Evolutionary conservation across 30 jellyfish, hydroid and myxozoan genomes (phyloP).

Genomic region (Hydractinia symbiolongicarpus): DNA sequence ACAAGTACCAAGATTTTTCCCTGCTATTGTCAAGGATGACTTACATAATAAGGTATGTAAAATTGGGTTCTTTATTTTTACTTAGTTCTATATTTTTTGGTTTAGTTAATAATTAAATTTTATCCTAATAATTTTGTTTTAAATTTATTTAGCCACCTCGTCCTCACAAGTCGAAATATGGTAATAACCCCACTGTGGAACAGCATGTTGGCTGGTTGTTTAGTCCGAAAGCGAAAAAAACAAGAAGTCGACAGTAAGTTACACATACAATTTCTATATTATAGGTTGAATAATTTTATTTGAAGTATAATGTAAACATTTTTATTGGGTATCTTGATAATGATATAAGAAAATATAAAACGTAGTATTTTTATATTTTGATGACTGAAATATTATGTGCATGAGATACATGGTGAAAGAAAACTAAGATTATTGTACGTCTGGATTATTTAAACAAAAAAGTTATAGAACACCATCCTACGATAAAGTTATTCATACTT

Average conservation of each 20-base stretch:
- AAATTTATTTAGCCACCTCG: slow-evolving; percentile 68
- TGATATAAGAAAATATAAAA: not conserved
- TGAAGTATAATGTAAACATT: not conserved
- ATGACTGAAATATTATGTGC: not conserved
- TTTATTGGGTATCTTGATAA: not conserved
- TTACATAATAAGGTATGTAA: slow-evolving; percentile 51
- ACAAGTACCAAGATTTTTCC: slow-evolving; percentile 59
- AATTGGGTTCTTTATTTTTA: too few species aligned
- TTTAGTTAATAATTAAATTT: not conserved
- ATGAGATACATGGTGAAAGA: too few species aligned
- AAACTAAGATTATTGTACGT: too few species aligned
- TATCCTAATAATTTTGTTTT: not conserved
- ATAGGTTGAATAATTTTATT: not conserved
- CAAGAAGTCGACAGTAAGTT: slow-evolving; percentile 33
- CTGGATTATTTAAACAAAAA: too few species aligned
- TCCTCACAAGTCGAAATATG: slow-evolving; percentile 77
- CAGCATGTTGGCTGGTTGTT: slow-evolving; percentile 97
- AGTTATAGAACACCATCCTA: too few species aligned
- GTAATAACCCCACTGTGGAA: slow-evolving; percentile 95
- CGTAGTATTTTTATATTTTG: not conserved
- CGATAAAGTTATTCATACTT: too few species aligned
- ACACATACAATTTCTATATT: not conserved
- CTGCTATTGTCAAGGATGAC: slow-evolving; percentile 82
- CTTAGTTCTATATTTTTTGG: not conserved
- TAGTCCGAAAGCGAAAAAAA: slow-evolving; percentile 52